Conservation (phyloP, 2,797 vertebrate species). For the Odontamblyopus rebecca region DNA sequence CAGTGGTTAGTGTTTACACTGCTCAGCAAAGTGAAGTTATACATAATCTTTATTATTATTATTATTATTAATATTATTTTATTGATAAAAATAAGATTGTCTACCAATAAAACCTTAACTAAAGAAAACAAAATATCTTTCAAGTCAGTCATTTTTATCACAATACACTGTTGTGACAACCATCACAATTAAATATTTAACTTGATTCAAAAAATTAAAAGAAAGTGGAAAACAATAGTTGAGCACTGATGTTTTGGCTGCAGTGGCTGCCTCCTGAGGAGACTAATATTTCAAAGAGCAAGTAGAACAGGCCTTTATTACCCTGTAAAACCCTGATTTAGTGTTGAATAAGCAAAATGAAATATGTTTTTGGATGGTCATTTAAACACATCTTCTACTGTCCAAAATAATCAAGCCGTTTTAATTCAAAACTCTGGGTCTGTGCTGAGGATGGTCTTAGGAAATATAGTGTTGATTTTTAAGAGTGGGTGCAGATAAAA, state of each 20-base stretch:
- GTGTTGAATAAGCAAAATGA: constrained; percentile 13
- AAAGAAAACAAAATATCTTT: too few relatives aligned
- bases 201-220: not conserved
- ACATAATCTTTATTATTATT: too few relatives aligned
- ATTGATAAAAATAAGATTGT: too few relatives aligned
- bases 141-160: not conserved
- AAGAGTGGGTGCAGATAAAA: constrained; percentile 33
- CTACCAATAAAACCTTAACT: too few relatives aligned
- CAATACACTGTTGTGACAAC: not conserved
- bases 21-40: too few relatives aligned
- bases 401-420: not conserved
- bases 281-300: constrained; percentile 3
- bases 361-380: constrained; percentile 20
- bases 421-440: not conserved
- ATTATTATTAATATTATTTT: too few relatives aligned
- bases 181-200: too few relatives aligned
- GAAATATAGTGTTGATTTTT: not conserved
- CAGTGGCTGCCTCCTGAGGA: constrained; percentile 25
- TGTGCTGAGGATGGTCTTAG: not conserved
- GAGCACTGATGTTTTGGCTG: not conserved
- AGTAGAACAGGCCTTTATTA: constrained; percentile 39
- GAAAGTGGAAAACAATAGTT: not conserved
- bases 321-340: constrained; percentile 37
- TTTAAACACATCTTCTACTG: constrained; percentile 2
- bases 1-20: too few relatives aligned